Evolutionary conservation across 2,888 invertebrate genomes (phyloP), one percentile per base, ranked within the genome.

Genomic region (Suillia variegata): DNA sequence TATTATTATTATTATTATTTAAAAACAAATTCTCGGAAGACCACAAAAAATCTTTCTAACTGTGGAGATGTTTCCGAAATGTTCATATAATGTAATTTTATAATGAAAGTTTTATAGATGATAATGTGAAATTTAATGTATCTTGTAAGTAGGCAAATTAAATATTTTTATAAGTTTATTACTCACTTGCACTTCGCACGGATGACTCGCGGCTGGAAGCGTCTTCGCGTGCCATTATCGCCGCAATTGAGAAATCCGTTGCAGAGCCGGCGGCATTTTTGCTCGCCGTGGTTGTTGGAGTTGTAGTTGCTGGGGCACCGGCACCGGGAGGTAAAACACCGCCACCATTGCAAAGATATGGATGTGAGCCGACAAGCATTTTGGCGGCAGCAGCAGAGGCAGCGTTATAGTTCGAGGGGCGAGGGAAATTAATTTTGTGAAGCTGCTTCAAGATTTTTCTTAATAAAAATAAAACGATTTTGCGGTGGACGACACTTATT

Each of bases 241-340:
- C 94, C 52, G 94, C 94, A 74, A 95, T 95, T 78, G 94, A 94
- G 85, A 96, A 96, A 85, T 96, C 96, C 59, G 96, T 95, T 80
- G 94, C 94, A 5, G 79, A 79, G 71, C 78, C 78, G 78, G 71
- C 78, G 79, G 79, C 74, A 68, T 68, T 70, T 72, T 78, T 78
- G 66, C 69, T 75, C 51, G 66, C 69, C 18, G 75, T 64, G 13
- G 75, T 72, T 21, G 78, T 67, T n/a, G 71, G 67, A 47, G 78
- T 67, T n/a, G 71, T 67, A 47, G 71, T 57, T 47, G 61, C 65
- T 54, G 71, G 59, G 10, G 64, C 63, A 42, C 12, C 52, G 2
- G 68, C 66, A 24, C 66, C 74, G 55, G 69, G 67, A 58, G 70
- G 66, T 58, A 70, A 52, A 13, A 65, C 76, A 62, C 73, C 75